Base-by-base conservation (phyloP, 2,888 invertebrate species). In the Isoperla grammatica region DNA sequence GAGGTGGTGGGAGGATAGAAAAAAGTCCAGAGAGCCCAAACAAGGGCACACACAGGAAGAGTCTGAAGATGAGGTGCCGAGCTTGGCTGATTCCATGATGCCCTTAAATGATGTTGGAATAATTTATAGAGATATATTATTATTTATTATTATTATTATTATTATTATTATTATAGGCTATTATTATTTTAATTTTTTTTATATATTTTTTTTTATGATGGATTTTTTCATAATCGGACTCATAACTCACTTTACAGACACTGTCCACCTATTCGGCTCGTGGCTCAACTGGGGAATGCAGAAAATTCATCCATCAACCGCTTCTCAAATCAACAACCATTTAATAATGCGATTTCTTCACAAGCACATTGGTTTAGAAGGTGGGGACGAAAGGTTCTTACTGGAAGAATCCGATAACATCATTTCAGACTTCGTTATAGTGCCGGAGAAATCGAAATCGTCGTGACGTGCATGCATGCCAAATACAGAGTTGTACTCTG, bases 271-370 rank as follows among this genome's bases (percentile, higher is more conserved):
- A 2, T 63, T 72, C 19, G 78, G 79, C 2, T 75, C 74, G 62
- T 78, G 78, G 78, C 66, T 78, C 54, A 76, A 78, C 64, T 73
- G 74, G 71, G 75, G 76, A 62, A 76, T 78, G 77, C 74, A 71
- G 57, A 78, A 79, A 68, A 63, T 78, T 20, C 68, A 74, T 60
- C 72, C 76, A 6, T 56, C 66, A 37, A 64, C 70, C 13, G 78
- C 74, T 1, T 65, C 74, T 22, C 68, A 70, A 61, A 73, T 79
- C 40, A 79, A 78, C 64, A 76, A 76, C 63, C 68, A 70, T 35
- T 64, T 79, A 35, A 73, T 76, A 55, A 64, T 78, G 19, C 69
- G 68, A 60, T 78, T 76, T 66, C 66, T 78, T 20, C 68, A 72
- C 49, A 67, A 73, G 20, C 65, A 71, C n/a, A 67, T 72, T 23